Base-by-base conservation (phyloP, 2,113 vertebrate species). In the Bos indicus region DNA sequence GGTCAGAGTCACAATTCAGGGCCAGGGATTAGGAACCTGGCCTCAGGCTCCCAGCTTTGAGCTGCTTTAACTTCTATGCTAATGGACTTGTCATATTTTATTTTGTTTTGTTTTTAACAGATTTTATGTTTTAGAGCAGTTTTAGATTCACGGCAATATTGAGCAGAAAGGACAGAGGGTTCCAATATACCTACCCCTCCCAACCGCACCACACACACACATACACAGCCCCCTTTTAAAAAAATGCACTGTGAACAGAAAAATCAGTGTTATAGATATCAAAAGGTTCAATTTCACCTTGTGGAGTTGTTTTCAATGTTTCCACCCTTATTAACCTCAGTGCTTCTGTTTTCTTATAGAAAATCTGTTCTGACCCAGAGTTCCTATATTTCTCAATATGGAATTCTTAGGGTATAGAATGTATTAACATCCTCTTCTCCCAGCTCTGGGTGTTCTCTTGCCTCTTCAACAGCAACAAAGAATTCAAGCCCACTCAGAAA, bases 141-240 rank as follows among this genome's bases (percentile, higher is more conserved):
- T 96, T 96, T 90, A 90, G 81, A n/a, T 92, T 95, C 52, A 80
- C 0, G 43, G 62, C 23, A 94, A 43, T 91, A 74, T 59, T 78
- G 19, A 93, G n/a, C 25, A 88, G 43, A 77, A 96, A 90, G 30
- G 59, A 59, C 28, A 87, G n/a, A 86, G 33, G 48, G 23, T 92
- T 96, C 43, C 23, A 16, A 23, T 80, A 80, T 77, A 77, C 23
- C 67, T 54, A 59, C 7, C 8, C 57, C 15, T 74, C 15, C n/a
- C 12, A 10, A 74, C 36, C 36, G 21, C 0, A 0, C 67, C 67
- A 74, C 67, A 40, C 36, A 67, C 33, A 12, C 12, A 17, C 21
- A 56, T 25, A 43, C 17, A 60, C 16, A 85, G 6, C 15, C 36
- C 80, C 48, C 48, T 86, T 60, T 86, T 48, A 64, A 64, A 60